Percentiles rank a stretch among this genome's conserved stretches.
Evolutionary conservation across 2,888 invertebrate genomes (phyloP).

Genomic region (Euplagia quadripunctaria): DNA sequence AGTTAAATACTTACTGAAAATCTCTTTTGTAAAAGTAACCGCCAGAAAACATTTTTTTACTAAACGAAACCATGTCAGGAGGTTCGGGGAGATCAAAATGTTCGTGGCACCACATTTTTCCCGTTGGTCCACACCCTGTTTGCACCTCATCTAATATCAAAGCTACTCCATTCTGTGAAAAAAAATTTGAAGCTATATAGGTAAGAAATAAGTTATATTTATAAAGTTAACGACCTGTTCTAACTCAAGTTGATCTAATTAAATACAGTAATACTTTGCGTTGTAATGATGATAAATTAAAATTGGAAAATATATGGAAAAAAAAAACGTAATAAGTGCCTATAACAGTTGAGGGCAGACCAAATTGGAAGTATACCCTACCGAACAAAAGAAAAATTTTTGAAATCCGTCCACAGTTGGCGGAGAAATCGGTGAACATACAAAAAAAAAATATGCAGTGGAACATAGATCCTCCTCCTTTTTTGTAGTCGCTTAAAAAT

Average conservation of each 20-base stretch:
- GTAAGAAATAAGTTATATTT: neutral
- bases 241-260: neutral
- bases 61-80: constrained; percentile 98
- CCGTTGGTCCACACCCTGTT: constrained; percentile 98
- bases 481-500: neutral
- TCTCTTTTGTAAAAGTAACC: constrained; percentile 95
- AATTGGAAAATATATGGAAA: too few relatives aligned
- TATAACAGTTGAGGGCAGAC: too few relatives aligned
- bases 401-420: too few relatives aligned
- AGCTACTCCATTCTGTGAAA: constrained; percentile 89
- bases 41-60: constrained; percentile 99
- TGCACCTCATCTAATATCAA: constrained; percentile 98
- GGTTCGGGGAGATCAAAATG: constrained; percentile 94
- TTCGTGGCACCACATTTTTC: constrained; percentile 99
- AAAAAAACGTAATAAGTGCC: too few relatives aligned
- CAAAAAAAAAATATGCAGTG: too few relatives aligned
- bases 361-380: too few relatives aligned
- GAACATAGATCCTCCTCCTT: too few relatives aligned
- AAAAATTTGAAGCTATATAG: neutral
- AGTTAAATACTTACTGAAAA: constrained; percentile 87
- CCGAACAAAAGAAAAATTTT: too few relatives aligned
- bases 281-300: too few relatives aligned
- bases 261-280: too few relatives aligned
- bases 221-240: neutral
- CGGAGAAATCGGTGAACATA: too few relatives aligned